Percentiles rank a stretch among this genome's conserved stretches.
phyloP scores from a whole-genome alignment of 2,888 invertebrate genomes.

The Aleiodes alternator region DNA sequence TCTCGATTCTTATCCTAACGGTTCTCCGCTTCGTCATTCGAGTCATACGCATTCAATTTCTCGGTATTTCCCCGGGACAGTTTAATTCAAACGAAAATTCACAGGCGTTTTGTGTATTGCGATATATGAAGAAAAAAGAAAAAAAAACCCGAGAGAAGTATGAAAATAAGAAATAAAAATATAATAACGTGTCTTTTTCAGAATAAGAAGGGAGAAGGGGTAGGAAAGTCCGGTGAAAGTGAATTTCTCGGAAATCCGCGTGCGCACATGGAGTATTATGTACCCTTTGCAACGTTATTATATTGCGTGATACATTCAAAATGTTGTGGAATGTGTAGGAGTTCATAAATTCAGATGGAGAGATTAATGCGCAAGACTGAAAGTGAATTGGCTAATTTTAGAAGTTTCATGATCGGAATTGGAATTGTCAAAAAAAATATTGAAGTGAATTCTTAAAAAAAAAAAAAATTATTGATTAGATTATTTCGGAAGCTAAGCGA shows the following conservation, averaged over 20 bases:
- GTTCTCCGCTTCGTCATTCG: conserved; percentile 4
- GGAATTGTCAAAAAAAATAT: no score
- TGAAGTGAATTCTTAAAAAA: no score
- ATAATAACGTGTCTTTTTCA: conserved; percentile 9
- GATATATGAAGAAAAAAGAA: conserved; percentile 32
- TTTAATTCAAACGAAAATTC: conserved; percentile 12
- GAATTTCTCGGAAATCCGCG: conserved; percentile 71
- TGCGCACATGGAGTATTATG: conserved; percentile 52
- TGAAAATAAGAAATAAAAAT: conserved; percentile 23
- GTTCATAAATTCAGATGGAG: conserved; percentile 1
- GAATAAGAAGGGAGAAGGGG: conserved; percentile 24
- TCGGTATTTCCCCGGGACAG: conserved; percentile 4
- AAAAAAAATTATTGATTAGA: no score
- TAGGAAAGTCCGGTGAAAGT: conserved; percentile 70
- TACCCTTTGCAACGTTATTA: conserved; percentile 31
- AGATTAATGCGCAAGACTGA: conserved; percentile 44
- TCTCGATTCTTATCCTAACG: conserved; percentile 14
- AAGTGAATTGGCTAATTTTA: conserved; percentile 50
- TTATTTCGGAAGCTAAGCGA: no score
- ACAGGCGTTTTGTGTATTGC: conserved; percentile 3
- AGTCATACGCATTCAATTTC: conserved; percentile 15
- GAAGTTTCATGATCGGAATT: no score
- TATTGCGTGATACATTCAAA: conserved; percentile 34
- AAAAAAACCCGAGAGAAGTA: conserved; percentile 17
- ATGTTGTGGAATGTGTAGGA: not conserved